Evolutionary conservation across 2,797 vertebrate genomes (phyloP).

Genomic region (Rachycentron canadum): DNA sequence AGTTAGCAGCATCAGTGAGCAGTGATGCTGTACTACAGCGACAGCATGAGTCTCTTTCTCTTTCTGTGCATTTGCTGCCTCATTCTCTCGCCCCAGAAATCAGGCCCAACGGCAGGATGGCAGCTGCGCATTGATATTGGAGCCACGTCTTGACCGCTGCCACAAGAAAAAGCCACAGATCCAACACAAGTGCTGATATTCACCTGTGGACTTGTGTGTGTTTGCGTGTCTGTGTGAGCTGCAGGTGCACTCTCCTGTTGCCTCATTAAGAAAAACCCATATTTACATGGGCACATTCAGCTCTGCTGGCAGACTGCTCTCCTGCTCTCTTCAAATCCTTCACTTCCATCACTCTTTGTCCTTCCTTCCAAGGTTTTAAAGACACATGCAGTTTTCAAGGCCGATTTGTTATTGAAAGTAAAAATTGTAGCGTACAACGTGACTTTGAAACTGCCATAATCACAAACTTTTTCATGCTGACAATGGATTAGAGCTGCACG

Average conservation of each 20-base stretch:
- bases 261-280: conserved; percentile 78
- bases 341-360: conserved; percentile 30
- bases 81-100: conserved; percentile 32
- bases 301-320: conserved; percentile 55
- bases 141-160: conserved; percentile 62
- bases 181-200: conserved; percentile 30
- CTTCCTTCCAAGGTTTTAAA: conserved; percentile 28
- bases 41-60: conserved; percentile 2
- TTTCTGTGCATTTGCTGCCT: conserved; percentile 15
- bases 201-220: conserved; percentile 52
- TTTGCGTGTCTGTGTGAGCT: conserved; percentile 21
- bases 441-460: neutral
- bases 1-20: conserved; percentile 14
- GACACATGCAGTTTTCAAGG: conserved; percentile 21
- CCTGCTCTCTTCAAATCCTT: conserved; percentile 52
- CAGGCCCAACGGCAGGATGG: conserved; percentile 38
- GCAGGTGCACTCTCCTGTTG: conserved; percentile 61
- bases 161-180: conserved; percentile 31
- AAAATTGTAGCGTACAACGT: neutral
- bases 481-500: neutral
- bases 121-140: conserved; percentile 78
- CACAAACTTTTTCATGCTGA: neutral
- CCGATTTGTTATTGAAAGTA: conserved; percentile 5
- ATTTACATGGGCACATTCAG: conserved; percentile 67
- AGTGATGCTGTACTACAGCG: conserved; percentile 22